phyloP scores from a whole-genome alignment of 2,113 vertebrate genomes.

The Malurus alboscapulatus region DNA sequence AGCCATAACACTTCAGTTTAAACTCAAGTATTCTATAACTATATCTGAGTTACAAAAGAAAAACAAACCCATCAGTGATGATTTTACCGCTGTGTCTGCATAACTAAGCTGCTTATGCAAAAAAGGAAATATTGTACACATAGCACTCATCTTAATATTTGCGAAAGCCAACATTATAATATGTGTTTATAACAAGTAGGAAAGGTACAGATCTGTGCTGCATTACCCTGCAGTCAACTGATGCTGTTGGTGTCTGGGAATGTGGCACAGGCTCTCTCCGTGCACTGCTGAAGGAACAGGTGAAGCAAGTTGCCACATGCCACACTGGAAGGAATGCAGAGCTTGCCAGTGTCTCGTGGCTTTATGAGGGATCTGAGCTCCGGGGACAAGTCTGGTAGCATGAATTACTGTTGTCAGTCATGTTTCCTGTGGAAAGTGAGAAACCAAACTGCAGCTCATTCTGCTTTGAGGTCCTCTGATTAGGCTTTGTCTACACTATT shows the following conservation, averaged over 20 bases:
- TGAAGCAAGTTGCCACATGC: background rate
- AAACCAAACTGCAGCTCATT: background rate
- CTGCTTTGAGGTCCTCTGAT: background rate
- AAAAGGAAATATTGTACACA: too few relatives aligned
- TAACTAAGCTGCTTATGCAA: too few relatives aligned
- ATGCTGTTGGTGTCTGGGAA: background rate
- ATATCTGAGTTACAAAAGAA: too few relatives aligned
- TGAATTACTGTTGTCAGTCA: background rate
- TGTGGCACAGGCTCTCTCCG: background rate
- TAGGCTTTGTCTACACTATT: background rate
- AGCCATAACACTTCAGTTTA: too few relatives aligned
- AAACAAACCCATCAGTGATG: too few relatives aligned
- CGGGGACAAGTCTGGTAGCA: background rate
- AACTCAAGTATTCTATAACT: too few relatives aligned
- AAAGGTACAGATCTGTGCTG: rapidly evolving
- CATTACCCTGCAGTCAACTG: background rate
- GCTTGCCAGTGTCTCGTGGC: background rate
- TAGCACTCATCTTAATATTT: too few relatives aligned
- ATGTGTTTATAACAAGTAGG: background rate
- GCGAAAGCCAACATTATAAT: too few relatives aligned
- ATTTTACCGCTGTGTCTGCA: too few relatives aligned
- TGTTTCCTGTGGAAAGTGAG: background rate
- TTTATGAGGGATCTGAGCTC: background rate
- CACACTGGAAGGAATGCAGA: background rate
- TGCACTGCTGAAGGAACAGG: background rate